Conservation (phyloP, 2,797 vertebrate genomes). For the Eptatretus atami region DNA sequence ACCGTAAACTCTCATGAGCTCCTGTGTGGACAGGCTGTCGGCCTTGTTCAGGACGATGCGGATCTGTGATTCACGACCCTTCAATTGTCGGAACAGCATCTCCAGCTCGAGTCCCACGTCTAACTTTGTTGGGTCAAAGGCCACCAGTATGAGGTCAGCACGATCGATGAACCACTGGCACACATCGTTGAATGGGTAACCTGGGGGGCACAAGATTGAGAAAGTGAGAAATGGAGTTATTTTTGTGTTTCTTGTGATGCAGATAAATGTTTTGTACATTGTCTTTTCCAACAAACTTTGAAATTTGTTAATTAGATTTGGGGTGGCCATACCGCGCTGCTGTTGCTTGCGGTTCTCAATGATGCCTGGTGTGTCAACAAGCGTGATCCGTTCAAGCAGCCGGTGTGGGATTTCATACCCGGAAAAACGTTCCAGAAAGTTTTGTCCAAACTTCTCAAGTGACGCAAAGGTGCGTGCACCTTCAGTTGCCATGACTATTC, state of each 20-base stretch:
- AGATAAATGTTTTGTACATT: no score
- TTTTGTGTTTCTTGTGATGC: no score
- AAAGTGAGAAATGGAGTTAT: no score
- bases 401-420: conserved; percentile 93
- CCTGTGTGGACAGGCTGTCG: conserved; percentile 66
- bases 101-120: conserved; percentile 82
- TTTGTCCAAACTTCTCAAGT: conserved; percentile 89
- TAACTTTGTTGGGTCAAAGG: conserved; percentile 86
- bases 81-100: conserved; percentile 76
- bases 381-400: conserved; percentile 63
- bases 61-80: conserved; percentile 89
- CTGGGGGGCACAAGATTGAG: conserved; percentile 13
- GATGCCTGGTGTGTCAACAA: conserved; percentile 83
- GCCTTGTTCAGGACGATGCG: conserved; percentile 94
- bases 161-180: conserved; percentile 99
- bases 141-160: conserved; percentile 82
- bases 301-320: no score
- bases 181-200: conserved; percentile 87
- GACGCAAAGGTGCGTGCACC: conserved; percentile 74
- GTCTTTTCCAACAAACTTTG: no score
- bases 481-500: conserved; percentile 94
- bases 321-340: conserved; percentile 39
- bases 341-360: conserved; percentile 98
- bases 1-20: conserved; percentile 85
- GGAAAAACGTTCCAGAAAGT: conserved; percentile 80